Conservation (phyloP, 2,888 invertebrate species). For the Tenodera sinensis region DNA sequence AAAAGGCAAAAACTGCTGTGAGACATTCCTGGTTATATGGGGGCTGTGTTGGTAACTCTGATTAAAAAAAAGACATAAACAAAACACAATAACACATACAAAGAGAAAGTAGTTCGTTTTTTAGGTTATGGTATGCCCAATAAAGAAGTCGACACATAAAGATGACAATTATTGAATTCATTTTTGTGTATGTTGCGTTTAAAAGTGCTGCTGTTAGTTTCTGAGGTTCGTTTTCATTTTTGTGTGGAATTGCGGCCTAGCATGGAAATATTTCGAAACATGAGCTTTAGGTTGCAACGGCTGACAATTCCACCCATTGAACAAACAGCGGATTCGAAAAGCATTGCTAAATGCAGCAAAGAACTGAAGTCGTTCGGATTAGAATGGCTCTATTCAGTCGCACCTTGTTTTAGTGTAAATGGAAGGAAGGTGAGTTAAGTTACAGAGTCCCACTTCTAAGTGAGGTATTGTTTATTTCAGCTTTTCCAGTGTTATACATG, state of each 20-base stretch:
- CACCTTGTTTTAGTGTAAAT: conserved; percentile 47
- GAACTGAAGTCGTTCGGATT: not conserved
- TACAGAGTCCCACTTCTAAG: not conserved
- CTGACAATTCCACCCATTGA: not conserved
- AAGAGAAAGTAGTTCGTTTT: too few relatives aligned
- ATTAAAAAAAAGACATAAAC: too few relatives aligned
- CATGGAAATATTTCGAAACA: not conserved
- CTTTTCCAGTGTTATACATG: too few relatives aligned
- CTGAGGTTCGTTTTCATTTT: not conserved
- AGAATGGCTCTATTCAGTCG: conserved; percentile 35
- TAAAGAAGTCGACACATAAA: not conserved
- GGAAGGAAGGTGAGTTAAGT: conserved; percentile 43
- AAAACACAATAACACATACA: too few relatives aligned
- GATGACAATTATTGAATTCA: not conserved
- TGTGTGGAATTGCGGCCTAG: not conserved
- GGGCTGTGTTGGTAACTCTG: too few relatives aligned
- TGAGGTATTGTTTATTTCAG: not conserved
- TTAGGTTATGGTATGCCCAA: too few relatives aligned
- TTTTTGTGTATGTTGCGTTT: not conserved
- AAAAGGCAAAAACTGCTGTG: too few relatives aligned
- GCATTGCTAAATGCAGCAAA: not conserved
- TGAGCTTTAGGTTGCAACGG: not conserved
- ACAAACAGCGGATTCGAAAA: not conserved
- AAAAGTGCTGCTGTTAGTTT: not conserved
- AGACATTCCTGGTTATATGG: too few relatives aligned